Evolutionary conservation across 1,140 invertebrate species (phyloP).

Genomic region (Penaeus japonicus): DNA sequence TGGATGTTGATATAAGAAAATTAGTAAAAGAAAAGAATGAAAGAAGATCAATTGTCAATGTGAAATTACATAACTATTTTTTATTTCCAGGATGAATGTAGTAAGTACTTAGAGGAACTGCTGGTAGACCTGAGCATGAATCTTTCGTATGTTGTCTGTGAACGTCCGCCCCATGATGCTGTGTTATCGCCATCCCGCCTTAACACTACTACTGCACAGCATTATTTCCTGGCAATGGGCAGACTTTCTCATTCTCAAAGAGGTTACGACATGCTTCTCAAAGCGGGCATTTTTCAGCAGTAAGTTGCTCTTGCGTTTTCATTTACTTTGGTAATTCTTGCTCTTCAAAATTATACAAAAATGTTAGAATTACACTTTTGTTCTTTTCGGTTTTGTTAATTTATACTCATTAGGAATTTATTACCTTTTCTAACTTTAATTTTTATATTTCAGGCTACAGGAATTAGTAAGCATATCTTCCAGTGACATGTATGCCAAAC

Average conservation of each 20-base stretch:
- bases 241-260: conserved; percentile 79
- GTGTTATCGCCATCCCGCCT: conserved; percentile 88
- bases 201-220: conserved; percentile 85
- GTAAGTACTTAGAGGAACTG: conserved; percentile 76
- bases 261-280: conserved; percentile 76
- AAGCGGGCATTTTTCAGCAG: conserved; percentile 79
- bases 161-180: conserved; percentile 83
- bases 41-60: background rate
- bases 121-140: conserved; percentile 81
- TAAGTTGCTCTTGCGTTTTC: conserved; percentile 64
- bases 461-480: conserved; percentile 82
- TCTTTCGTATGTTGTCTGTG: conserved; percentile 76
- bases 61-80: conserved; percentile 20
- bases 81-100: conserved; percentile 66
- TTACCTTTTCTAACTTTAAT: background rate
- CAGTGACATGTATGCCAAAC: conserved; percentile 90
- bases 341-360: background rate
- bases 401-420: background rate
- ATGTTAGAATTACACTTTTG: conserved; percentile 60
- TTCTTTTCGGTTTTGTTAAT: too few relatives aligned
- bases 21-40: background rate
- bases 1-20: background rate
- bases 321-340: background rate
- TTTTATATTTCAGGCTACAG: conserved; percentile 72
- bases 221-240: conserved; percentile 93